These are phyloP conservation scores for Drosophila picticornis DNA, from an alignment of 2,888 invertebrate genomes.

Conservation along the genomic window DNA sequence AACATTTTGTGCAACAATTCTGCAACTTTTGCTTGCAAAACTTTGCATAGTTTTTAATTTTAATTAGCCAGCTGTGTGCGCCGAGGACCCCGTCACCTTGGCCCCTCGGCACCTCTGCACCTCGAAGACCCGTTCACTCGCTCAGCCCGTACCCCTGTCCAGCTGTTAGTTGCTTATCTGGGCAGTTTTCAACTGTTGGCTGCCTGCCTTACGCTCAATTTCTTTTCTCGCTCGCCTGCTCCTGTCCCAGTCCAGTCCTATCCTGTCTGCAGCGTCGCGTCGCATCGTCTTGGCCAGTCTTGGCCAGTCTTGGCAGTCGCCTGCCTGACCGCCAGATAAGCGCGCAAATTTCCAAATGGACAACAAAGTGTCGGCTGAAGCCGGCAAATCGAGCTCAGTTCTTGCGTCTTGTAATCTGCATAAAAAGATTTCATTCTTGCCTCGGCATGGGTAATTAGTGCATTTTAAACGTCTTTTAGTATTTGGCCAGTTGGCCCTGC, in stretches of 20 bases:
- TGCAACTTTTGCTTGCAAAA: conserved; percentile 56
- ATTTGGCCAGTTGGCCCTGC: conserved; percentile 71
- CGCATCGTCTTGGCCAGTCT: conserved; percentile 2
- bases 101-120: not conserved
- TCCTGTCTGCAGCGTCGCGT: conserved; percentile 48
- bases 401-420: conserved; percentile 60
- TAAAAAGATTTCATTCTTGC: conserved; percentile 66
- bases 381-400: conserved; percentile 24
- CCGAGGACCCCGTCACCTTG: not conserved
- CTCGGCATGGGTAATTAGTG: conserved; percentile 78
- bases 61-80: conserved; percentile 71
- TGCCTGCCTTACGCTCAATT: conserved; percentile 82
- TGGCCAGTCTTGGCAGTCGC: conserved; percentile 50
- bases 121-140: conserved; percentile 1
- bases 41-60: conserved; percentile 70
- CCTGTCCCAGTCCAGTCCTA: conserved; percentile 28
- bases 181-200: conserved; percentile 52
- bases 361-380: conserved; percentile 70
- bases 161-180: conserved; percentile 58
- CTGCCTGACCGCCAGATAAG: conserved; percentile 72
- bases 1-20: conserved; percentile 63
- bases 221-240: conserved; percentile 48
- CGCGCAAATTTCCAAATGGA: conserved; percentile 79
- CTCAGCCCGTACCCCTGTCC: not conserved
- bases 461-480: conserved; percentile 81